Percentiles rank a stretch among this genome's conserved stretches.
These are phyloP conservation scores for Drosophila suzukii DNA, from an alignment of 1,140 invertebrate genomes.

Conservation along the genomic window DNA sequence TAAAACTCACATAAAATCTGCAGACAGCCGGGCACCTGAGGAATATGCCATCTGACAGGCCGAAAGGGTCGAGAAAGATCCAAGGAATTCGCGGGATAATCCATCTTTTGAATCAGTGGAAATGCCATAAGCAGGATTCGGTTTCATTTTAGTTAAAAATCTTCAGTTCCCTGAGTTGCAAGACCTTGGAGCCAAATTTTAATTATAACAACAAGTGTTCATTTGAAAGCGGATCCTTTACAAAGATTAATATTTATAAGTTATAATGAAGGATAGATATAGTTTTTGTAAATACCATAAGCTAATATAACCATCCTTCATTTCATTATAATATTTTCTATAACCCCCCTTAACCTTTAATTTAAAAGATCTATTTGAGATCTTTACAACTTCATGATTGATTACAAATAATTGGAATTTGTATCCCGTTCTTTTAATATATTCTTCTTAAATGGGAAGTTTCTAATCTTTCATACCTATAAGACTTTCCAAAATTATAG, in stretches of 20 bases:
- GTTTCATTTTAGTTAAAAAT: not conserved
- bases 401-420: not conserved
- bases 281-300: no score
- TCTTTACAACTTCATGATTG: not conserved
- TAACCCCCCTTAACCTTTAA: no score
- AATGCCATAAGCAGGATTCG: conserved; percentile 5
- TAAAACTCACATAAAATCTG: conserved; percentile 3
- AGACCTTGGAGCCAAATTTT: not conserved
- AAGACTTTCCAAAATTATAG: not conserved
- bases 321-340: not conserved
- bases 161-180: not conserved
- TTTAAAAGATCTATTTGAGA: no score
- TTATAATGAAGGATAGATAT: no score
- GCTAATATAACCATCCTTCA: no score
- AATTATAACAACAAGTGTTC: not conserved
- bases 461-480: not conserved
- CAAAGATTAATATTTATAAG: not conserved
- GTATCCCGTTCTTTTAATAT: no score
- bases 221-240: not conserved
- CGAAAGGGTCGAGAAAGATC: not conserved
- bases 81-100: conserved; percentile 27
- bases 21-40: conserved; percentile 14
- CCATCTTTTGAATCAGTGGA: conserved; percentile 18
- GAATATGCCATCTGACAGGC: conserved; percentile 32
- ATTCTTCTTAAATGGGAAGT: no score